These are phyloP conservation scores for Pan troglodytes DNA, from an alignment of 2,113 vertebrate species.

Conservation along the genomic window NHGRI_mPanTro3-v2.1_pri NC_072403.2:71448001-71448500, in stretches of 20 bases:
- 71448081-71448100: background rate
- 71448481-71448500: background rate
- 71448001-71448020: background rate
- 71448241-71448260: background rate
- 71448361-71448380: background rate
- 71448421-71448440: background rate
- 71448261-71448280: background rate
- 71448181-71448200: background rate
- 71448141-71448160: background rate
- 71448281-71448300: background rate
- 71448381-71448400: background rate
- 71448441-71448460: background rate
- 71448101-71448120: background rate
- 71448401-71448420: background rate
- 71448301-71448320: background rate
- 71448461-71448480: background rate
- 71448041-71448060: conserved; percentile 48
- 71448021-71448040: background rate
- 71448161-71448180: background rate
- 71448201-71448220: background rate
- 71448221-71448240: background rate
- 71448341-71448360: background rate
- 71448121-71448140: background rate
- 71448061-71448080: conserved; percentile 15
- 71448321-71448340: background rate